These are phyloP conservation scores for Minunthozetes semirufus DNA, from an alignment of 2,888 invertebrate species.

Conservation along the genomic window DNA sequence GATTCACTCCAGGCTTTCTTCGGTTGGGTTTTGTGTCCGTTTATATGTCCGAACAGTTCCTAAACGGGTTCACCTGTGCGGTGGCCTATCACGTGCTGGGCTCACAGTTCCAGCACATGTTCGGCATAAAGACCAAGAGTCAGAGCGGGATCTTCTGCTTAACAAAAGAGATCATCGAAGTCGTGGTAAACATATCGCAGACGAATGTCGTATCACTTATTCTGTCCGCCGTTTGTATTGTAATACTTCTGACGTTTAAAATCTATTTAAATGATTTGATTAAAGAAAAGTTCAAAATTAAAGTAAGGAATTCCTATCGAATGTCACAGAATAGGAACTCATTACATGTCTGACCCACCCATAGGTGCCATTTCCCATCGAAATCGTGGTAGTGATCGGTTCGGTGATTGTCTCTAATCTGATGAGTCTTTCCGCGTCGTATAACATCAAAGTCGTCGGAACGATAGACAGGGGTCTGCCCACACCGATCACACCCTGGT, in stretches of 20 bases:
- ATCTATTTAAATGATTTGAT: slow-evolving; percentile 46
- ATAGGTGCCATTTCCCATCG: slow-evolving; percentile 35
- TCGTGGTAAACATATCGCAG: slow-evolving; percentile 51
- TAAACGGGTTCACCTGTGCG: slow-evolving; percentile 51
- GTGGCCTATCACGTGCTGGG: slow-evolving; percentile 51
- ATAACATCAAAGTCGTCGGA: slow-evolving; percentile 41
- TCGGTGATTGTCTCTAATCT: slow-evolving; percentile 19
- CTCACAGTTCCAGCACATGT: slow-evolving; percentile 49
- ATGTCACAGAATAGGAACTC: not conserved
- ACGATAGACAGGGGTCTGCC: slow-evolving; percentile 45
- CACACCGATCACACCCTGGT: slow-evolving; percentile 45
- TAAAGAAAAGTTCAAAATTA: not conserved
- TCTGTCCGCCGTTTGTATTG: slow-evolving; percentile 46
- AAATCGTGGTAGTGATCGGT: slow-evolving; percentile 32
- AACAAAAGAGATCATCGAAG: slow-evolving; percentile 47
- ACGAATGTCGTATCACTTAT: slow-evolving; percentile 48
- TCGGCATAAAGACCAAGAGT: slow-evolving; percentile 46
- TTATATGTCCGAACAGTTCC: slow-evolving; percentile 45
- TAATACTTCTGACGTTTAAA: slow-evolving; percentile 48
- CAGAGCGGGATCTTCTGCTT: slow-evolving; percentile 27
- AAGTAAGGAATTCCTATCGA: not conserved
- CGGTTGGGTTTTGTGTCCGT: slow-evolving; percentile 44
- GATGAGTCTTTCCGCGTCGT: slow-evolving; percentile 38
- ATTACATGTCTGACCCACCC: no score
- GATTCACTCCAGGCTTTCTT: slow-evolving; percentile 40